Base-by-base conservation (phyloP, 2,888 invertebrate genomes). In the Elegia similella region DNA sequence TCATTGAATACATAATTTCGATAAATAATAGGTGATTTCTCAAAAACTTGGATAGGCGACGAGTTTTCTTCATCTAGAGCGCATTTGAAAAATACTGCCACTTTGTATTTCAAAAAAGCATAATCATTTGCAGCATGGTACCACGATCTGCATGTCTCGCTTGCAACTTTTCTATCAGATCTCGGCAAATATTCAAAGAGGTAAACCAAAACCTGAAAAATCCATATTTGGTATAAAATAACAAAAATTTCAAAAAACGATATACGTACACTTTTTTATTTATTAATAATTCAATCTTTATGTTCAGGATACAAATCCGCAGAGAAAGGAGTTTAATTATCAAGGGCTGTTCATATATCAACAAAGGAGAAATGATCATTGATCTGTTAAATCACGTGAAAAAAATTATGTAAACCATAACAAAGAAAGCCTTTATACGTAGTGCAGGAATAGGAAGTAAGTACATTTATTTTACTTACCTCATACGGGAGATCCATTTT, bases 71-170 rank as follows among this genome's bases (percentile, higher is more conserved):
- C 88, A 67, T 83, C 84, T 17, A 90, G 70, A 56, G 78, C 69
- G 59, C 88, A 73, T 75, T 88, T 91, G 60, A 84, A 88, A 59
- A 93, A 86, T 42, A 92, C 76, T 48, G 92, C 84, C 32, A 89
- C 80, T 78, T 93, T 92, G 57, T 84, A 85, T 69, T 93, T 92
- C 59, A 92, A 77, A 66, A 93, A 92, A 61, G 92, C 92, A 62
- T 92, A 89, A 69, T 95, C 93, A 68, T 94, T 92, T 6, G 94
- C 93, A 12, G 95, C 95, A 61, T 93, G 91, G 63, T 94, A 93
- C 95, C 95, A 96, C 0, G 92, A 84, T 15, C 81, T 90, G 73
- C 94, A 95, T 23, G 95, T 94, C 65, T 94, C 88, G 64, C 94
- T 93, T 42, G 94, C 94, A 48, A 93, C 87, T 76, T 94, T 93